A percentile compares a stretch with the other conserved stretches of the same genome.
phyloP scores from a whole-genome alignment of 2,113 vertebrate species.

The Drymodes brunneopygia region DNA sequence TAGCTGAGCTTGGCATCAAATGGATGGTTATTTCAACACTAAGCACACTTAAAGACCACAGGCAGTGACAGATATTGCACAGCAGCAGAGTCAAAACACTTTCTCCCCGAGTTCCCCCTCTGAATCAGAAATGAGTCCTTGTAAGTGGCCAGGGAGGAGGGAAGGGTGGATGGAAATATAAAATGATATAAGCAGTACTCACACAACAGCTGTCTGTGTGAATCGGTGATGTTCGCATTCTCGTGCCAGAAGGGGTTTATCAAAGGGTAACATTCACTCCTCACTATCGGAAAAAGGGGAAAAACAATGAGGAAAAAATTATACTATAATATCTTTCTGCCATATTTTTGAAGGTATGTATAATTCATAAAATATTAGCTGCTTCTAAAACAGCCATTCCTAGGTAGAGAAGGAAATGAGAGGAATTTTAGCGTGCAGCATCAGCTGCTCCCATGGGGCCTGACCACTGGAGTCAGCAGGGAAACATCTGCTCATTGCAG shows the following conservation, averaged over 20 bases:
- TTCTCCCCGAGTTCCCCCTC: background rate
- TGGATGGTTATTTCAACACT: background rate
- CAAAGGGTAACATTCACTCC: conserved; percentile 75
- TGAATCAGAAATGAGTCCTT: background rate
- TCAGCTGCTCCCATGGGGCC: background rate
- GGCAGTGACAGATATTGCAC: background rate
- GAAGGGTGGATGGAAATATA: background rate
- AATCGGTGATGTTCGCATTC: conserved; percentile 75
- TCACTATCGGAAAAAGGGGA: conserved; percentile 49
- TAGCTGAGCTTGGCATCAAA: background rate
- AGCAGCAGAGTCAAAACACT: background rate
- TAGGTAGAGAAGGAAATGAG: background rate
- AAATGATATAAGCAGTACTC: conserved; percentile 45
- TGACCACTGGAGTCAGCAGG: background rate
- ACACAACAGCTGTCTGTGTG: conserved; percentile 80
- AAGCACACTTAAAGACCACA: background rate
- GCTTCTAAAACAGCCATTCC: background rate
- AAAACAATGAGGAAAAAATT: background rate
- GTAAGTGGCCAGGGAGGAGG: background rate
- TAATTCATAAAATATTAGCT: background rate
- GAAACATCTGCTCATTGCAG: background rate
- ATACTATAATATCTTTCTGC: background rate
- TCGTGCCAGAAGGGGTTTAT: conserved; percentile 81
- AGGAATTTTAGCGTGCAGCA: background rate
- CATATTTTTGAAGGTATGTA: background rate